Percentiles rank a stretch among this genome's conserved stretches.
Evolutionary conservation across 2,113 vertebrate species (phyloP).

Genomic region (Corythaixoides concolor): DNA sequence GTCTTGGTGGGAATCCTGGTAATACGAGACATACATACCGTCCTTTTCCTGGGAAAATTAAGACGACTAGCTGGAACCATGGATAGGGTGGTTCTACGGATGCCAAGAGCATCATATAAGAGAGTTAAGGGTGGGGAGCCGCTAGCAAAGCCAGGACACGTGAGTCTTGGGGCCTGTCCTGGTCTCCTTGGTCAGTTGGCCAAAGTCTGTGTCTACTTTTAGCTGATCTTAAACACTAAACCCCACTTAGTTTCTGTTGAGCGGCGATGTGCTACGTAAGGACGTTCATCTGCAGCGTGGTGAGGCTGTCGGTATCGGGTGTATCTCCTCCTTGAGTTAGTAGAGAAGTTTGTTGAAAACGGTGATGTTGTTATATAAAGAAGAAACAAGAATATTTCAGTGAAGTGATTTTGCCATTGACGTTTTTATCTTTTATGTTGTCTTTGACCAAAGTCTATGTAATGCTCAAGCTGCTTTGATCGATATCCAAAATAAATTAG

Average conservation of each 20-base stretch:
- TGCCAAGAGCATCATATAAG: neutral
- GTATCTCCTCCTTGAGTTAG: neutral
- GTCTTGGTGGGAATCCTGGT: neutral
- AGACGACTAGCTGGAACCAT: neutral
- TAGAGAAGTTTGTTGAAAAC: neutral
- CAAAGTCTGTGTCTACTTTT: neutral
- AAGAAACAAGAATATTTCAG: neutral
- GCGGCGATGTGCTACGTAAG: neutral
- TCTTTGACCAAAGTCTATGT: neutral
- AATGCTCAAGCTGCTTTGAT: constrained; percentile 10
- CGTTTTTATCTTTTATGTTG: neutral
- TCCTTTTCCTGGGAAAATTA: neutral
- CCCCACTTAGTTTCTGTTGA: neutral
- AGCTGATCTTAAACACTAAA: neutral
- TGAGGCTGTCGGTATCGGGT: neutral
- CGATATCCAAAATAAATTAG: neutral
- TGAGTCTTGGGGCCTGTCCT: neutral
- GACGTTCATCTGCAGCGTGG: neutral
- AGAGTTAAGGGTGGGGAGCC: neutral
- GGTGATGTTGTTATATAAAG: neutral
- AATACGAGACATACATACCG: accelerated
- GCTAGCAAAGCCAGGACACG: neutral
- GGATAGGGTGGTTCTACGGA: neutral
- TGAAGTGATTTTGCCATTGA: neutral
- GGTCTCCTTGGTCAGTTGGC: neutral